These are phyloP conservation scores for Cathartes aura DNA, from an alignment of 2,113 vertebrate genomes.

Conservation along the genomic window DNA sequence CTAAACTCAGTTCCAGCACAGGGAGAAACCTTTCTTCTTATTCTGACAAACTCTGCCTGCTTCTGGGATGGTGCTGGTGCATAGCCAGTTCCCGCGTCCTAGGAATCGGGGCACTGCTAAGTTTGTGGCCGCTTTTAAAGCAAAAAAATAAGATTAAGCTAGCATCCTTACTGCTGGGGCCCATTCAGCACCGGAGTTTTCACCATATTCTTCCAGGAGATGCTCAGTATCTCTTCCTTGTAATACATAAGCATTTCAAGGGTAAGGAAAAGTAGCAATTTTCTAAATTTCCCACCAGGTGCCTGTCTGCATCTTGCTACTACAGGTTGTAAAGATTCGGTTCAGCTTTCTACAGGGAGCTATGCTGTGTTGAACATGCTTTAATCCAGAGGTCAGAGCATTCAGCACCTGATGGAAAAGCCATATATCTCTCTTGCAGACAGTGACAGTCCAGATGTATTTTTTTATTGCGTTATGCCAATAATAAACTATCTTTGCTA, in stretches of 20 bases:
- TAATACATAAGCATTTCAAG: neutral
- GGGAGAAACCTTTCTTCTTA: neutral
- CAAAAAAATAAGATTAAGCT: accelerated
- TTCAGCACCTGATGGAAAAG: neutral
- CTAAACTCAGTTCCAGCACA: neutral
- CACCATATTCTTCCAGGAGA: neutral
- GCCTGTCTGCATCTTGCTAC: neutral
- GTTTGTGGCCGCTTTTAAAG: neutral
- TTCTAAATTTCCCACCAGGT: neutral
- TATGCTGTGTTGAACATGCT: neutral
- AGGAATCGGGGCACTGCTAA: neutral
- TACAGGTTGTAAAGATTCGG: neutral
- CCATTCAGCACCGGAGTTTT: neutral
- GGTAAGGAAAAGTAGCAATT: neutral
- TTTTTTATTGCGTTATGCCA: neutral
- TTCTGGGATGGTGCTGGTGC: neutral
- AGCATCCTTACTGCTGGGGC: neutral
- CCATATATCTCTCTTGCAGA: neutral
- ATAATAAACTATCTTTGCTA: neutral
- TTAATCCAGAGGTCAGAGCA: neutral
- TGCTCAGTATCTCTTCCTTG: neutral
- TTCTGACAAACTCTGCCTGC: neutral
- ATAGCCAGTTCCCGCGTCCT: accelerated
- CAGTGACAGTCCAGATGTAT: neutral
- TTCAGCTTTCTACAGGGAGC: neutral